Evolutionary conservation across 2,797 vertebrate species (phyloP).

Genomic region (Crenuchus spilurus): DNA sequence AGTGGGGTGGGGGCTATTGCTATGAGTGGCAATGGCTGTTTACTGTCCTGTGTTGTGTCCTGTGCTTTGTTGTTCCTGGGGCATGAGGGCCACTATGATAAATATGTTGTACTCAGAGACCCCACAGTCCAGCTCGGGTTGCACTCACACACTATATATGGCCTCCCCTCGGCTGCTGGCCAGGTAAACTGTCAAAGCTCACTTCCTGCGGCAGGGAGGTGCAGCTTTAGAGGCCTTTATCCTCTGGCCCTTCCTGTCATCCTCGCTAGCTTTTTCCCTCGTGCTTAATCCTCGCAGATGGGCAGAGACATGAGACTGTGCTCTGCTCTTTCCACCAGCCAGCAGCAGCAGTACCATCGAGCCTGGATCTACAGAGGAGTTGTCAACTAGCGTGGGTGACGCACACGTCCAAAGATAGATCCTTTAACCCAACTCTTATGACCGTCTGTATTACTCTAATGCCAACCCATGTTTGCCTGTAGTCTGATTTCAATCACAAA

Average conservation of each 20-base stretch:
- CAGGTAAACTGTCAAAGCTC: slow-evolving; percentile 71
- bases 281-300: slow-evolving; percentile 57
- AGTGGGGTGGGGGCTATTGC: too few relatives aligned
- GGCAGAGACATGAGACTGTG: slow-evolving; percentile 43
- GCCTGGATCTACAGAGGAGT: slow-evolving; percentile 23
- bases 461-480: slow-evolving; percentile 16
- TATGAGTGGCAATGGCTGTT: too few relatives aligned
- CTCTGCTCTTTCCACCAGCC: slow-evolving; percentile 40
- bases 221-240: slow-evolving; percentile 56
- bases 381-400: slow-evolving; percentile 33
- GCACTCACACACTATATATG: slow-evolving; percentile 42
- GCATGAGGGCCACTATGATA: slow-evolving; percentile 57
- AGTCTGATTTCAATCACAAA: slow-evolving; percentile 47
- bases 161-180: slow-evolving; percentile 59
- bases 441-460: slow-evolving; percentile 27
- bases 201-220: slow-evolving; percentile 61
- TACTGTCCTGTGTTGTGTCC: slow-evolving; percentile 15
- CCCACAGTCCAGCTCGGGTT: slow-evolving; percentile 44
- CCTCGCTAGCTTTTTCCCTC: slow-evolving; percentile 39
- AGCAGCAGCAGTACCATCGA: slow-evolving; percentile 28
- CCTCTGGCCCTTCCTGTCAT: slow-evolving; percentile 32
- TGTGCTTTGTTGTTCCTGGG: slow-evolving; percentile 36
- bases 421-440: slow-evolving; percentile 28
- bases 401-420: slow-evolving; percentile 54
- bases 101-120: slow-evolving; percentile 59